Evolutionary conservation across 2,888 invertebrate genomes (phyloP), one percentile per base, ranked within the genome.

Genomic region (Cactoblastis cactorum): DNA sequence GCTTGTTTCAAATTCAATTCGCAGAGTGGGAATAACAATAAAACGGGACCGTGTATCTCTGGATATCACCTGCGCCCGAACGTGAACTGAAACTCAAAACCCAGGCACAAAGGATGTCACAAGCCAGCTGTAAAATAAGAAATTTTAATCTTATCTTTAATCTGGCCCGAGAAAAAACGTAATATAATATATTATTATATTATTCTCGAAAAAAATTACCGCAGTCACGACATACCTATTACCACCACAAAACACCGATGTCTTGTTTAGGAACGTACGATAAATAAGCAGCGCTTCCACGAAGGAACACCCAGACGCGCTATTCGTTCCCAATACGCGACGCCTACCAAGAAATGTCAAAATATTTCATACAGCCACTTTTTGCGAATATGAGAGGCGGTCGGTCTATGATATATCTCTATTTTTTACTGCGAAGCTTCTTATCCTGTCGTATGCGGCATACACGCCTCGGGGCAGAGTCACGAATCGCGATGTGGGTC

Each of bases 1-100:
- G n/a, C n/a, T n/a, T n/a, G n/a, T n/a, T n/a, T n/a, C n/a, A 82
- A 86, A 88, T 88, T 88, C 88, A 88, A 87, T 88, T 85, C 87
- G 77, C 82, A 79, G 76, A 88, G 87, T 86, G 87, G 81, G 75
- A 77, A 78, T 77, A 84, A 88, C 85, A 86, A 87, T 87, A 87
- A 87, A 87, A 86, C 76, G 67, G 73, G 69, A 69, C 67, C 72
- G 72, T 74, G 77, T 86, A 80, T 83, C 80, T 81, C 61, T 61
- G 61, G 70, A 71, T 67, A 77, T 77, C 86, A 86, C 87, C 86
- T 88, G 88, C 72, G 77, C 62, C 67, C 74, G 56, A 69, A 84
- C 87, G 85, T 84, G 86, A 57, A 61, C 58, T 54, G 84, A 83
- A 86, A 85, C 59, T 53, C 61, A 53, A 53, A 34, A 12, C 53